Evolutionary conservation across 2,888 invertebrate species (phyloP), one percentile per base, ranked within the genome.

Genomic region (Cryptus viduatorius): DNA sequence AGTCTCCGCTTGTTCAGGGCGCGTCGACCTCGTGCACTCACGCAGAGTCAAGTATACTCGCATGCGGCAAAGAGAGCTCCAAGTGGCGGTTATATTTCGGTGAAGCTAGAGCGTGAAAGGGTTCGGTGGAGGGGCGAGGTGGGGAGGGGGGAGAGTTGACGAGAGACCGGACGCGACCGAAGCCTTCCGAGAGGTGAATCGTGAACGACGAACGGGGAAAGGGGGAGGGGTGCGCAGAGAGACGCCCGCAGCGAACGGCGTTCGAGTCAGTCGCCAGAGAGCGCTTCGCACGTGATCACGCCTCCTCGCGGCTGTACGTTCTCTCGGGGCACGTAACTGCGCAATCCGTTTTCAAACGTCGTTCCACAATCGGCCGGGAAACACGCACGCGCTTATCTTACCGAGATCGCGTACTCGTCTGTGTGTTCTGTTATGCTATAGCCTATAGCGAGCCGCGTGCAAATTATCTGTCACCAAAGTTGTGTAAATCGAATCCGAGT

Each of bases 81-180:
- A 83, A 92, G 91, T 90, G 92, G 91, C 92, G 92, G 93, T 92
- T 93, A 91, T 89, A 87, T 88, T 87, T 87, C 86, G 82, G 71
- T 46, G 24, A 76, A 50, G 65, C 53, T 37, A 42, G 37, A 65
- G 65, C 76, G 76, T 42, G 76, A 82, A 83, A 83, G 76, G 83
- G 82, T 80, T 77, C 24, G 83, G 50, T 50, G 64, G 7, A 10
- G 50, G 37, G 44, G 53, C 48, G 75, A 24, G 71, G 61, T 53
- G 31, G 44, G 76, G 79, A 50, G 64, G 68, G 75, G 71, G n/a
- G 37, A 71, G 73, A 50, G 83, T 56, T 19, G 53, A 53, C 53
- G 80, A 84, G 82, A 65, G 12, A 72, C 73, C 77, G 85, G 68
- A 78, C 65, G 48, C 65, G 61, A 14, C 68, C 84, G 82, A 72